Percentiles rank a stretch among this genome's conserved stretches.
phyloP scores from a whole-genome alignment of 1,140 invertebrate genomes.

The Ptiloglossa arizonensis region DNA sequence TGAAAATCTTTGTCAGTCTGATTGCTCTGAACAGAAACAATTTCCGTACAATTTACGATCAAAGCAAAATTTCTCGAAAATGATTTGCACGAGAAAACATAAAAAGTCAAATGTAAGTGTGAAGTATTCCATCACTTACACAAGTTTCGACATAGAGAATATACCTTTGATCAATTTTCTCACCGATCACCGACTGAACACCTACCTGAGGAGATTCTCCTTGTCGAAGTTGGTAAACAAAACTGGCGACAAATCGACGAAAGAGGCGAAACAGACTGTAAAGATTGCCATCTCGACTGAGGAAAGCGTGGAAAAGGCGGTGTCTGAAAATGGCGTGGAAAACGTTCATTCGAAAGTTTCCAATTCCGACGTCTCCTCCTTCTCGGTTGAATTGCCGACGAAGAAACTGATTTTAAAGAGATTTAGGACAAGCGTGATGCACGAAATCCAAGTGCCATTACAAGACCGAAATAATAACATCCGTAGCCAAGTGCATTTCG shows the following conservation, averaged over 20 bases:
- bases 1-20: not conserved
- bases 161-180: slow-evolving; percentile 34
- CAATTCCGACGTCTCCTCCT: not conserved
- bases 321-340: not conserved
- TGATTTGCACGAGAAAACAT: accelerated
- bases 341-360: not conserved
- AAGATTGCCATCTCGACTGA: not conserved
- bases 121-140: not conserved
- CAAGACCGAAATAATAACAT: not conserved
- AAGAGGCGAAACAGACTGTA: not conserved
- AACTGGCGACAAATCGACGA: not conserved
- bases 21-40: not conserved
- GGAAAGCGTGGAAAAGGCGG: not conserved
- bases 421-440: not conserved
- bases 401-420: slow-evolving; percentile 36
- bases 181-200: not conserved
- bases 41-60: too few species aligned
- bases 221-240: not conserved
- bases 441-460: not conserved
- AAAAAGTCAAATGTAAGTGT: not conserved
- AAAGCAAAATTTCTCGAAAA: not conserved
- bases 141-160: slow-evolving; percentile 10
- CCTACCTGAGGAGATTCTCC: not conserved
- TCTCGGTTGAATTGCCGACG: slow-evolving; percentile 3
- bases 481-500: not conserved